A percentile compares a stretch with the other conserved stretches of the same genome.
Conservation (phyloP, 1,140 invertebrate species). For the Parapsyche elsis region DNA sequence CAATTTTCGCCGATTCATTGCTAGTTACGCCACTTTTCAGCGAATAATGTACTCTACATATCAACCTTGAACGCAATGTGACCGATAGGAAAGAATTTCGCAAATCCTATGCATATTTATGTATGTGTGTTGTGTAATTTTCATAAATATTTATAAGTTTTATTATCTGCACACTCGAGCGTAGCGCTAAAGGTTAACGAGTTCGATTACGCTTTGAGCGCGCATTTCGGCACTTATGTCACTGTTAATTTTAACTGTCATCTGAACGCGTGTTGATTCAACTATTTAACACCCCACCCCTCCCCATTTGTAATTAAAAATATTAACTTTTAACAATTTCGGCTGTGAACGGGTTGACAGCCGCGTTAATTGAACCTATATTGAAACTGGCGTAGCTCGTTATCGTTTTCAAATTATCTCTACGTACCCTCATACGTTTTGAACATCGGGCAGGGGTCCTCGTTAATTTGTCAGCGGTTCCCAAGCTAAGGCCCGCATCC, state of each 20-base stretch:
- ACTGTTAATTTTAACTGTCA: background rate
- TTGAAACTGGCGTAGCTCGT: no score
- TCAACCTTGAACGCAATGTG: no score
- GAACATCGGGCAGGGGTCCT: background rate
- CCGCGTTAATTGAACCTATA: no score
- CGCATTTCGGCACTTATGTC: constrained; percentile 3
- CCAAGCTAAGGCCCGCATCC: background rate
- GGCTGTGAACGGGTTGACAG: background rate
- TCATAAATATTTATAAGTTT: no score
- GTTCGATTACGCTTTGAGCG: background rate
- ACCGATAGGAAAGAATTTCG: no score
- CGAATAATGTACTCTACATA: no score
- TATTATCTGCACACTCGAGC: background rate
- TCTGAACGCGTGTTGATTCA: background rate
- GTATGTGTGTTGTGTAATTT: no score
- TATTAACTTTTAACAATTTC: no score
- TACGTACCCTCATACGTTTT: background rate
- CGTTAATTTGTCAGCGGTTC: background rate
- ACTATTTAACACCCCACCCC: background rate
- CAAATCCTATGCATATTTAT: no score
- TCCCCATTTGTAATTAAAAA: background rate
- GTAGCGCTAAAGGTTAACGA: background rate
- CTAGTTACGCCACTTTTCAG: no score
- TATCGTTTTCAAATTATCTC: background rate
- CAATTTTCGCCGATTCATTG: no score